phyloP scores from a whole-genome alignment of 30 jellyfish, hydroid and myxozoan genomes.

The Pelagia noctiluca region DNA sequence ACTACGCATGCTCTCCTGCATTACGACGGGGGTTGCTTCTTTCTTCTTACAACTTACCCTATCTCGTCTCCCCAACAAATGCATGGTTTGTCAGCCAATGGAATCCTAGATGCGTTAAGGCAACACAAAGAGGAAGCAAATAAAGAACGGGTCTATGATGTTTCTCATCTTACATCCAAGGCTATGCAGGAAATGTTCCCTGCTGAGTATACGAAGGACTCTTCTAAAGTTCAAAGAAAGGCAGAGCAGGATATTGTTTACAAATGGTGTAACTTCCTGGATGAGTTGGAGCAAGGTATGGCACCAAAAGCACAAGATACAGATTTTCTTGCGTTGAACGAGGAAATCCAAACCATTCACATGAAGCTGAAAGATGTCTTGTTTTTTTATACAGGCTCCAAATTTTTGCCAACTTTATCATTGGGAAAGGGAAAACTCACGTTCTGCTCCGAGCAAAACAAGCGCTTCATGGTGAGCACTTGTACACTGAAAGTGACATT shows the following conservation, averaged over 20 bases:
- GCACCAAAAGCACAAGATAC: background rate
- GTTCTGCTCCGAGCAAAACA: constrained; percentile 9
- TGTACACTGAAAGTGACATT: too few species aligned
- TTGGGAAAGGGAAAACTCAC: constrained; percentile 21
- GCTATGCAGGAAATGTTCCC: constrained; percentile 23
- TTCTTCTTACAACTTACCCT: too few species aligned
- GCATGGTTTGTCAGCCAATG: constrained; percentile 18
- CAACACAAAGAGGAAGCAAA: background rate
- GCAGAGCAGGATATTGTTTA: constrained; percentile 18
- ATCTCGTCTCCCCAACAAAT: too few species aligned
- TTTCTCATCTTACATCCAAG: constrained; percentile 14
- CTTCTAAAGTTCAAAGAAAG: background rate
- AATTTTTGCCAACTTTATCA: constrained; percentile 3
- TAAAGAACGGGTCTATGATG: background rate
- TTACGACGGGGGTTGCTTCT: too few species aligned
- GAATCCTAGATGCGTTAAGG: constrained; percentile 35
- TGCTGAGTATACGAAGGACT: background rate
- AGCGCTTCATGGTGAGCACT: constrained; percentile 7
- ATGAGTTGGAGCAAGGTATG: constrained; percentile 12
- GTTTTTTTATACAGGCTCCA: constrained; percentile 10
- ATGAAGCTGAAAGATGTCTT: constrained; percentile 33
- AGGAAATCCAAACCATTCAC: background rate
- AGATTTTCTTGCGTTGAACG: constrained; percentile 16
- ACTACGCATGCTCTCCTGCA: too few species aligned
- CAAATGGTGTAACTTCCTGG: constrained; percentile 39